Evolutionary conservation across 2,888 invertebrate species (phyloP), one percentile per base, ranked within the genome.

Genomic region (Nezara viridula): DNA sequence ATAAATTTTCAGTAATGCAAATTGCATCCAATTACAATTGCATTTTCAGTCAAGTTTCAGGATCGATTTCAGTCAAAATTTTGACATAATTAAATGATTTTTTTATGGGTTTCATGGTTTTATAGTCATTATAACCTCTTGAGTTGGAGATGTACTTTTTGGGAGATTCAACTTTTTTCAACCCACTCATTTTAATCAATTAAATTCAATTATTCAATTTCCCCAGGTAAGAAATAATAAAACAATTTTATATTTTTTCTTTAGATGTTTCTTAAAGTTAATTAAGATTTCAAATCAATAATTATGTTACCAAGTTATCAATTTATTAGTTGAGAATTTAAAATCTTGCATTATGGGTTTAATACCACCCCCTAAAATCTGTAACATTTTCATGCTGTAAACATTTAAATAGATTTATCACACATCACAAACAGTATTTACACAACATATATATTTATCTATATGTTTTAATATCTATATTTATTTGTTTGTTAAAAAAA

Each of bases 401-500:
- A 60, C 27, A 73, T 73, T 73, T 37, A 73, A 73, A 32, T 73
- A 73, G 32, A 37, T 32, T 73, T 73, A 73, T 73, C 21, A 73
- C 66, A 73, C 66, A 73, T 73, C 66, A 73, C 66, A 73, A n/a
- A 60, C 12, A 60, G 60, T 60, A 60, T 73, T 73, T 32, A 73
- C 66, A 73, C 66, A 21, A 73, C 60, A 60, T 60, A 73, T 19
- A 73, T 73, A 37, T 73, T 27, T 37, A 73, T 73, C 37, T 73
- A 37, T 73, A 73, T 73, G 66, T 73, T 73, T 73, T 37, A 32
- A 6, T 37, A 19, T 73, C 37, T 21, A 73, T n/a, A n/a, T 73
- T 73, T 19, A 73, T 73, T 73, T 73, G 32, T 73, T 73, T 73
- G 6, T 66, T 73, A 7, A 19, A 32, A 73, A 60, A 27, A 27